Base-by-base conservation (phyloP, 2,888 invertebrate species). In the Hirtodrosophila histrioides region DNA sequence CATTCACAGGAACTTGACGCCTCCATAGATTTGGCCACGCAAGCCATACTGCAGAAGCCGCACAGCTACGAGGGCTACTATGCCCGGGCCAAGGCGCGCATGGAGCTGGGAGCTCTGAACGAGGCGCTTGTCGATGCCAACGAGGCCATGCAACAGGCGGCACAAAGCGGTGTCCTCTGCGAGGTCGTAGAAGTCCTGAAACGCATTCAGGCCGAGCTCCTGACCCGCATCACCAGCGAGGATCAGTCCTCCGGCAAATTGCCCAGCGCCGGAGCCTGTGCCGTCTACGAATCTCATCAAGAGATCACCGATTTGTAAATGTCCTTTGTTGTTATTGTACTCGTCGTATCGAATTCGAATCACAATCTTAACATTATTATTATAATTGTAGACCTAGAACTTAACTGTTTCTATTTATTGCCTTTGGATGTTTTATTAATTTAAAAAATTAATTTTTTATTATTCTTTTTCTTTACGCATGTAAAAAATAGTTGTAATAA, bases 11-110 rank as follows among this genome's bases (percentile, higher is more conserved):
- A 97, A 93, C 94, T 94, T 88, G 94, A 94, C 73, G 96, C 96
- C 92, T 97, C 98, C 1, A 94, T 97, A 81, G 97, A 97, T 89
- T 93, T 98, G 75, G 97, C 98, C 7, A 95, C 96, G 35, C 95
- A 97, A 89, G 98, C 97, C 0, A 94, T 98, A 35, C 94, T 94
- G 46, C 93, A 97, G 66, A 96, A 96, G 75, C 95, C 97, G 2
- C 95, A 95, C 89, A 97, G 97, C 3, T 98, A 97, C 89, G 98
- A 98, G 92, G 98, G 98, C 4, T 97, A 95, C 82, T 98, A 98
- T 91, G 97, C 98, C 3, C 94, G 97, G 90, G 95, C 98, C 0
- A 95, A 98, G 88, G 98, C 97, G 6, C 94, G 95, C 68, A 93
- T 97, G 69, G 97, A 97, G 58, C 93, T 95, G 53, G 94, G 94